Evolutionary conservation across 2,113 vertebrate genomes (phyloP), one percentile per base, ranked within the genome.

Genomic region (Taurulus bubalis): DNA sequence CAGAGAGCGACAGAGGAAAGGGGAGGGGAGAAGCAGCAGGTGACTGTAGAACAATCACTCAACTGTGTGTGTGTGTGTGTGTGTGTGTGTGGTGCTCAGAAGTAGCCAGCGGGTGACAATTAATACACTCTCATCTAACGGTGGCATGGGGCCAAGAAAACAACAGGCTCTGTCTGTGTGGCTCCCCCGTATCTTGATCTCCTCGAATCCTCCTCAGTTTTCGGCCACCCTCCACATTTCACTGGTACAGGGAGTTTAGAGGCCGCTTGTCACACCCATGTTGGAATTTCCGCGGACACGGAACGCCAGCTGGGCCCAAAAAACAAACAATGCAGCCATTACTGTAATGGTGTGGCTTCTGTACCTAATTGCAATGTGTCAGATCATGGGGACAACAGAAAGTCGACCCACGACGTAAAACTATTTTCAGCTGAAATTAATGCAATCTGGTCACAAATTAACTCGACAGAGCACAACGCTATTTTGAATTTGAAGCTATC

Each of bases 21-120:
- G 64, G 15, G 34, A 47, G 18, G 32, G 83, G 26, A 30, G 20
- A 28, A 47, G 75, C 49, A 84, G 79, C 68, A 73, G 56, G 83
- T 80, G 72, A 87, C 76, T 83, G 86, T 78, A 71, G 49, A 75
- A 77, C 40, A 70, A 47, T 18, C 53, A 24, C 28, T 65, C 20
- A 79, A 59, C 56, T 38, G 24, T 67, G 77, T 71, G 58, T 47
- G 26, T 47, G 58, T n/a, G 53, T 58, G 56, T 60, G 68, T 36
- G 20, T 66, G 68, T 70, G 56, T 45, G 26, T 53, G 56, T 45
- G 14, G 40, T 22, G 26, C 18, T 83, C 40, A 66, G 56, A 75
- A 62, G 66, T 80, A 75, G 77, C 87, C 88, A 90, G 86, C 18
- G 26, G 88, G 89, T 75, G 80, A 88, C 84, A 80, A 83, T 89